phyloP scores from a whole-genome alignment of 2,797 vertebrate genomes.

The Etheostoma perlongum region DNA sequence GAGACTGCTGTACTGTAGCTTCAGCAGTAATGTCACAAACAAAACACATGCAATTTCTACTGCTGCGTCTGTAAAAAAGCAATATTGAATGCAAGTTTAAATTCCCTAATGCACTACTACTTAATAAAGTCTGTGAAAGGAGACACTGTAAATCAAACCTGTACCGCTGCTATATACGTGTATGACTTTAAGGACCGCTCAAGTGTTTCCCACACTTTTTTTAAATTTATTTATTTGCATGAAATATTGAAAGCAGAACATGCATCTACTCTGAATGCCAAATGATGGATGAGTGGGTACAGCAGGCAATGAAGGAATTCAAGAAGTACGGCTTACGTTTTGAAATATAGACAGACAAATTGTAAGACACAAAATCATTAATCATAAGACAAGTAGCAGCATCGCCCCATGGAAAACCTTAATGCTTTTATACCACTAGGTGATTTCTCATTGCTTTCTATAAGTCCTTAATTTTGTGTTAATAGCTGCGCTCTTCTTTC shows the following conservation, averaged over 20 bases:
- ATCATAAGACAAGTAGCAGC: conserved; percentile 28
- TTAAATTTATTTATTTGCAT: not conserved
- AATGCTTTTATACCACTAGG: conserved; percentile 4
- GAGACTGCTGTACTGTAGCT: not conserved
- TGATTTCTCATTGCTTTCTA: conserved; percentile 27
- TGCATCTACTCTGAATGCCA: not conserved
- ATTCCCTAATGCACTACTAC: conserved; percentile 1
- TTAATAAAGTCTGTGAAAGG: conserved; percentile 25
- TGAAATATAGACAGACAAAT: conserved; percentile 18
- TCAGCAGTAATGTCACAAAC: not conserved
- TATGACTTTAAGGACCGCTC: conserved; percentile 1
- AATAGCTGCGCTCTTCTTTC: conserved; percentile 34
- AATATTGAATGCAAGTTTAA: not conserved
- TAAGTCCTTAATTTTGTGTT: conserved; percentile 44
- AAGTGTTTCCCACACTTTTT: not conserved
- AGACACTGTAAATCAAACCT: conserved; percentile 4
- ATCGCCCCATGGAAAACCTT: conserved; percentile 4
- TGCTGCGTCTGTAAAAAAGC: not conserved
- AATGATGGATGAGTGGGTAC: not conserved
- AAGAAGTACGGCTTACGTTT: conserved; percentile 24
- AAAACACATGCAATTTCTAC: not conserved
- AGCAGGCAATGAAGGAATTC: conserved; percentile 23
- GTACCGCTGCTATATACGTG: not conserved
- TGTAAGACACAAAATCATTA: conserved; percentile 23
- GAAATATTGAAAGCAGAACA: conserved; percentile 20